Conservation (phyloP, 1,140 invertebrate species). For the Macrobrachium nipponense region DNA sequence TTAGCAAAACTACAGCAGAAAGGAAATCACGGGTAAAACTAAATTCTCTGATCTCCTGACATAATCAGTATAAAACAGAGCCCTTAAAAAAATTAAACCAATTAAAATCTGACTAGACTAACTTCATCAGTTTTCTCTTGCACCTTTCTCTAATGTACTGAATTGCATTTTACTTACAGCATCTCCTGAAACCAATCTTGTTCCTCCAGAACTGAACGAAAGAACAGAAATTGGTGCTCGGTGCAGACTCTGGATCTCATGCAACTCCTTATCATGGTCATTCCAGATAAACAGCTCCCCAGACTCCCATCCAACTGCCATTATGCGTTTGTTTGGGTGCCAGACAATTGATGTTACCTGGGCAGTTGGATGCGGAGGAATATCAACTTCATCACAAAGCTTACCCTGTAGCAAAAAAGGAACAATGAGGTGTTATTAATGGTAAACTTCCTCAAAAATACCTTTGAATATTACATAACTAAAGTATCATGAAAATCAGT, state of each 20-base stretch:
- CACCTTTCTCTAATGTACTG: too few species aligned
- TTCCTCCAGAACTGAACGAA: slow-evolving; percentile 82
- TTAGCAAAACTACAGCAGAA: too few species aligned
- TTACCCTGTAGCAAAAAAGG: slow-evolving; percentile 77
- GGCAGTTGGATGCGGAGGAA: slow-evolving; percentile 78
- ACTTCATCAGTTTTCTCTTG: too few species aligned
- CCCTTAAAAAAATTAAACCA: too few species aligned
- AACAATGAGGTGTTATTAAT: background rate
- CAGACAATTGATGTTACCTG: slow-evolving; percentile 85
- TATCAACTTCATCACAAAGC: slow-evolving; percentile 81
- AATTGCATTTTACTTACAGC: slow-evolving; percentile 68
- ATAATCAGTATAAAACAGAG: too few species aligned
- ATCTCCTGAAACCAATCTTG: slow-evolving; percentile 84
- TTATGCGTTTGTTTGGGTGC: slow-evolving; percentile 86
- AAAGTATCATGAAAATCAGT: too few species aligned
- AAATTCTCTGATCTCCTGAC: too few species aligned
- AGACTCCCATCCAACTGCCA: slow-evolving; percentile 91
- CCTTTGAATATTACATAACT: too few species aligned
- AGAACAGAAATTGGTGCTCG: slow-evolving; percentile 82
- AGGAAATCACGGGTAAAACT: too few species aligned
- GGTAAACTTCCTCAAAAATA: too few species aligned
- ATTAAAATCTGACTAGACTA: too few species aligned
- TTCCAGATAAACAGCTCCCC: slow-evolving; percentile 85
- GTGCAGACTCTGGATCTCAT: slow-evolving; percentile 81
- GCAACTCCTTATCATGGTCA: slow-evolving; percentile 76